Conservation (phyloP, 2,888 invertebrate species). For the Apodemia zela region DNA sequence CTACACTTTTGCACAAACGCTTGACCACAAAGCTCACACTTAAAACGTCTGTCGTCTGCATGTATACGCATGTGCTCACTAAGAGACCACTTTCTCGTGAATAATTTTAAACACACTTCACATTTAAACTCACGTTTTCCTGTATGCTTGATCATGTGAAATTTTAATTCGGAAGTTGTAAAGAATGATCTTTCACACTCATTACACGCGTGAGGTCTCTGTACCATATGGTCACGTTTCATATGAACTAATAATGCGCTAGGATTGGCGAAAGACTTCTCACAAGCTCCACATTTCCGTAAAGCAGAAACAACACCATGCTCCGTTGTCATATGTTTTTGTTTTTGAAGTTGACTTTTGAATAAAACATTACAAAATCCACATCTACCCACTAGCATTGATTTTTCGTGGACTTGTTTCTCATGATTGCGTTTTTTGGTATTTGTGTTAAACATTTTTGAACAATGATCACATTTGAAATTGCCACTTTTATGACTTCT, state of each 20-base stretch:
- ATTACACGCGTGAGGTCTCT: conserved; percentile 39
- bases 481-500: conserved; percentile 44
- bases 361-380: conserved; percentile 50
- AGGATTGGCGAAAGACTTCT: conserved; percentile 37
- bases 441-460: conserved; percentile 40
- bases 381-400: conserved; percentile 41
- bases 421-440: conserved; percentile 33
- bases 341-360: conserved; percentile 39
- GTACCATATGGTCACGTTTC: conserved; percentile 49
- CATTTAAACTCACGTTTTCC: conserved; percentile 52
- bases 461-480: conserved; percentile 45
- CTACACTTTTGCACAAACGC: conserved; percentile 39
- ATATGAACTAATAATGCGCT: conserved; percentile 39
- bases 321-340: conserved; percentile 34
- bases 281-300: conserved; percentile 37
- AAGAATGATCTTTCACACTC: conserved; percentile 47
- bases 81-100: conserved; percentile 35
- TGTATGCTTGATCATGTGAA: conserved; percentile 57
- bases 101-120: conserved; percentile 46
- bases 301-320: conserved; percentile 32
- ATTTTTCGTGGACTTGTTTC: conserved; percentile 34
- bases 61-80: conserved; percentile 39
- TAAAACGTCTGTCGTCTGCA: conserved; percentile 33
- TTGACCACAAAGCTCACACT: conserved; percentile 37
- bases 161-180: conserved; percentile 45